phyloP scores from a whole-genome alignment of 1,140 invertebrate genomes.

The Lepidurus couesii region DNA sequence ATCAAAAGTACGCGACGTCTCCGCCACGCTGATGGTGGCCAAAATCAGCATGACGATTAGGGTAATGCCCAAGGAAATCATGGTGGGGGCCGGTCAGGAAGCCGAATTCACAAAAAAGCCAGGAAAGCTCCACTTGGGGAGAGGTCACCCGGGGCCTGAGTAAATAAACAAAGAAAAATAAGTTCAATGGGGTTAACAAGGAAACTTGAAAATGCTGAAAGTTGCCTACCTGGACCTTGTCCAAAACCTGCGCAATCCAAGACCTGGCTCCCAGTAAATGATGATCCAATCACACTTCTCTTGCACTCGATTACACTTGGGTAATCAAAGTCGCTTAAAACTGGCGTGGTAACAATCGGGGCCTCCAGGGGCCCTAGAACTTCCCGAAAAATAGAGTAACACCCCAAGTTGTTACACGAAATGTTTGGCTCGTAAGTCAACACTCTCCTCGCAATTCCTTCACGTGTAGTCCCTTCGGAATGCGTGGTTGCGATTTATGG shows the following conservation, averaged over 20 bases:
- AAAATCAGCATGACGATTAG: conserved; percentile 35
- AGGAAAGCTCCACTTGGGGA: neutral
- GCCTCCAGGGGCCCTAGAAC: neutral
- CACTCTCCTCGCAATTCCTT: neutral
- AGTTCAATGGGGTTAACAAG: neutral
- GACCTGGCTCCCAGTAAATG: neutral
- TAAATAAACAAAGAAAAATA: neutral
- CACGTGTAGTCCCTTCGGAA: conserved; percentile 16
- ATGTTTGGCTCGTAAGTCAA: neutral
- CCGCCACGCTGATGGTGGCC: conserved; percentile 34
- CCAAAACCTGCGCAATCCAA: conserved; percentile 18
- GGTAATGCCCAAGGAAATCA: conserved; percentile 32
- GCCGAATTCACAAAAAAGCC: neutral
- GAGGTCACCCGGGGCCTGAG: neutral
- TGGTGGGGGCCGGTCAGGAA: neutral
- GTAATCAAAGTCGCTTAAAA: neutral
- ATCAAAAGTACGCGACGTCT: conserved; percentile 34
- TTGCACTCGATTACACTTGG: neutral
- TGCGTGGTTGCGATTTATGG: neutral
- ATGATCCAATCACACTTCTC: conserved; percentile 5
- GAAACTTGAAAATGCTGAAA: neutral
- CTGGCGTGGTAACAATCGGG: neutral
- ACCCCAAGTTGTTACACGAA: neutral
- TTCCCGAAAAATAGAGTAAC: neutral
- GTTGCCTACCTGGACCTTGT: neutral